Base-by-base conservation (phyloP, 2,113 vertebrate genomes). In the Glaucomys volans region DNA sequence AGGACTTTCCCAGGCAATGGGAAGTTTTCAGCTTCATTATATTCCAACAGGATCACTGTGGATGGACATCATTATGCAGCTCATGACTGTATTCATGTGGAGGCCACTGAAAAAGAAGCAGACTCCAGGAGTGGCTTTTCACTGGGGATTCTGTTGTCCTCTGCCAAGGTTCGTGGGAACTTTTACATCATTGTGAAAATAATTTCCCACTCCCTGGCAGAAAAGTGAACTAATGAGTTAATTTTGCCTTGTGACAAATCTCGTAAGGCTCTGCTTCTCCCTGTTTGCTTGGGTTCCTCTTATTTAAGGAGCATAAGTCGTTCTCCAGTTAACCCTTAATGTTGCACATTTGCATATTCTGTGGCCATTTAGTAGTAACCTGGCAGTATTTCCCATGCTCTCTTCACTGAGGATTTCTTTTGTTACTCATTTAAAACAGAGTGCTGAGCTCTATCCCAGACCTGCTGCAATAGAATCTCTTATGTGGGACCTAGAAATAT, bases 271-370 rank as follows among this genome's bases (percentile, higher is more conserved):
- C 11, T 52, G 18, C 79, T 96, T 85, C 91, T 90, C 47, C 42
- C 91, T 89, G 22, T 57, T 79, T 54, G 42, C 54, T 94, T 71
- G 59, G 26, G 26, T 89, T 90, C 75, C 85, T 87, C 77, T 82
- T 76, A 54, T 67, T 66, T 86, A 80, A 72, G 50, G 26, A 32
- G 1, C 22, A 17, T 42, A 40, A 22, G 54, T 67, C 13, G 57
- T 24, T 64, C 72, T 66, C n/a, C 20, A 77, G 30, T 32, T 89
- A 69, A 64, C 44, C 3, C 67, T 69, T 79, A 77, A 40, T 54
- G 4, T 87, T 30, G 47, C 20, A 40, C 2, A 26, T 52, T 57
- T 83, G 17, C 17, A 18, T 71, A 4, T 18, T 67, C 40, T 22
- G 1, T 42, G 32, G 6, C 28, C n/a, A 4, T 52, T 71, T 42